A percentile compares a stretch with the other conserved stretches of the same genome.
These are phyloP conservation scores for Leptarthrus brevirostris DNA, from an alignment of 2,888 invertebrate genomes.

Conservation along the genomic window DNA sequence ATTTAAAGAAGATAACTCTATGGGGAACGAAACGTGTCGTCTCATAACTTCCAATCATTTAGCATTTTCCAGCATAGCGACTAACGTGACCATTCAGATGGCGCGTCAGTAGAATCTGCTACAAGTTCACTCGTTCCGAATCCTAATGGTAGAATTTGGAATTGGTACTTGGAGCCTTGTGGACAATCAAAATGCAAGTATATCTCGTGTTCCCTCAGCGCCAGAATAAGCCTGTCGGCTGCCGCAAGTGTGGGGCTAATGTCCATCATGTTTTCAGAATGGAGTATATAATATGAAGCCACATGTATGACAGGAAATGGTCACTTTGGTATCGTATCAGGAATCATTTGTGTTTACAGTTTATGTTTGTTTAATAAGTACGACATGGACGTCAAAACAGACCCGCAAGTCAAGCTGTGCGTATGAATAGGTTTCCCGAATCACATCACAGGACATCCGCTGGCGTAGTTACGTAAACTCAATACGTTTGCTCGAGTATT, in stretches of 20 bases:
- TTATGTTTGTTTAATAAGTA: constrained; percentile 53
- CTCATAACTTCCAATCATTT: constrained; percentile 38
- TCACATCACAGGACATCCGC: constrained; percentile 11
- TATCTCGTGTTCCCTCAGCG: too few relatives aligned
- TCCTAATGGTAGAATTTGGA: too few relatives aligned
- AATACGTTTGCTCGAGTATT: constrained; percentile 47
- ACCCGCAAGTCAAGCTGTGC: constrained; percentile 9
- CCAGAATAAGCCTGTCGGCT: too few relatives aligned
- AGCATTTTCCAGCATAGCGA: neutral
- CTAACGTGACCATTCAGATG: neutral
- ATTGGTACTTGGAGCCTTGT: neutral
- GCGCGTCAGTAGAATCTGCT: too few relatives aligned
- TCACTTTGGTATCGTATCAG: constrained; percentile 47
- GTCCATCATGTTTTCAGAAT: constrained; percentile 49
- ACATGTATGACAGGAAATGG: constrained; percentile 34
- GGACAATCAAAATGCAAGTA: neutral
- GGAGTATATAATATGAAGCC: constrained; percentile 29
- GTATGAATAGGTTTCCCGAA: constrained; percentile 24
- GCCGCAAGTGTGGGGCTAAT: constrained; percentile 9
- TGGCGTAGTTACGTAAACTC: constrained; percentile 1
- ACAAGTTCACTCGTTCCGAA: too few relatives aligned
- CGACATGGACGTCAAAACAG: constrained; percentile 44
- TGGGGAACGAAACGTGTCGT: constrained; percentile 13
- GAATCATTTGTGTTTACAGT: constrained; percentile 52
- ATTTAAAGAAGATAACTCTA: constrained; percentile 20